A percentile compares a stretch with the other conserved stretches of the same genome.
These are phyloP conservation scores for Dryadula phaetusa DNA, from an alignment of 2,888 invertebrate genomes.

Conservation along the genomic window DNA sequence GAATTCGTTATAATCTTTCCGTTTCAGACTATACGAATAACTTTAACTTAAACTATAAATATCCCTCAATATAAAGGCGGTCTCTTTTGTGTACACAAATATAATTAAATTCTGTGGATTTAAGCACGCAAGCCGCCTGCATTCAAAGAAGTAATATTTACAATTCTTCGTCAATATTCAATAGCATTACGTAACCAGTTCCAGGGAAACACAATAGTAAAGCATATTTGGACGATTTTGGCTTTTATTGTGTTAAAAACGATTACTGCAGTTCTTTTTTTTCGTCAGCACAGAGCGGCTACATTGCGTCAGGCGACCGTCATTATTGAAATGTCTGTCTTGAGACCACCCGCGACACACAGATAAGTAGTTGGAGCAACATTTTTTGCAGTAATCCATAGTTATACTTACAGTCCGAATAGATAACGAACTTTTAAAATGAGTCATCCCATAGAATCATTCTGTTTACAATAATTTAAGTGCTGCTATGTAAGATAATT, in stretches of 20 bases:
- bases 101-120: constrained; percentile 39
- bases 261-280: constrained; percentile 68
- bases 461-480: neutral
- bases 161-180: constrained; percentile 44
- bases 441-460: neutral
- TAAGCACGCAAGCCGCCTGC: constrained; percentile 51
- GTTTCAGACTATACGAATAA: neutral
- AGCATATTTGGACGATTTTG: constrained; percentile 52
- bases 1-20: neutral
- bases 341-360: constrained; percentile 77
- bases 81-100: constrained; percentile 25
- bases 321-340: constrained; percentile 73
- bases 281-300: constrained; percentile 61
- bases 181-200: constrained; percentile 62
- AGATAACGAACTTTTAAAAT: constrained; percentile 34
- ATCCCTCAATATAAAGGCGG: constrained; percentile 19
- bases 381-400: constrained; percentile 48
- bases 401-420: constrained; percentile 41
- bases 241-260: constrained; percentile 65
- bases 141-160: constrained; percentile 60
- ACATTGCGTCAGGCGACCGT: constrained; percentile 67
- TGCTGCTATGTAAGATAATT: no score
- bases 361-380: constrained; percentile 59
- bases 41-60: constrained; percentile 6
- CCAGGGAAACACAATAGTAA: constrained; percentile 59